Conservation (phyloP, 2,113 vertebrate species). For the Xiphophorus hellerii region DNA sequence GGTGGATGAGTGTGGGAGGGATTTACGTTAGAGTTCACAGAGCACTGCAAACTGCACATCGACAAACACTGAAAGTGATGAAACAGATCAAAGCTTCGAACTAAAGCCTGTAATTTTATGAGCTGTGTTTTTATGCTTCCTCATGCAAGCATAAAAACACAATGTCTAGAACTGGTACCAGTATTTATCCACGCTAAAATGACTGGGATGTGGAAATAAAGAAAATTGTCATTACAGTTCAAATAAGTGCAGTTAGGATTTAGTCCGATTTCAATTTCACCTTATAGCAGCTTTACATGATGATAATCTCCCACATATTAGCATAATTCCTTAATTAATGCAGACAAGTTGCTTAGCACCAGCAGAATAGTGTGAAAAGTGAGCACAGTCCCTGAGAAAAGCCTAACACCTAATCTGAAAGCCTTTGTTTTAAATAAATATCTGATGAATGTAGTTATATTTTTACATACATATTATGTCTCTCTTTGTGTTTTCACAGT, state of each 20-base stretch:
- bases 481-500: too few relatives aligned
- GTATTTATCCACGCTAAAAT: neutral
- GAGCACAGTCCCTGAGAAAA: too few relatives aligned
- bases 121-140: neutral
- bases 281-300: neutral
- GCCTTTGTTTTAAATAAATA: too few relatives aligned
- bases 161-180: neutral
- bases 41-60: neutral
- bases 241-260: neutral
- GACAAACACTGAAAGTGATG: slow-evolving; percentile 1
- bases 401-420: too few relatives aligned
- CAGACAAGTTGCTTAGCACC: neutral
- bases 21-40: slow-evolving; percentile 11
- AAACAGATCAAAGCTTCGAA: slow-evolving; percentile 6
- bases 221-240: neutral
- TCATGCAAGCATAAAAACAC: neutral
- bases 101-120: neutral
- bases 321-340: neutral
- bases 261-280: neutral
- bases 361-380: too few relatives aligned
- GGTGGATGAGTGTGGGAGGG: slow-evolving; percentile 15
- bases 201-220: neutral
- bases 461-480: too few relatives aligned
- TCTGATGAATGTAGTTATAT: too few relatives aligned
- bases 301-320: neutral